Evolutionary conservation across 2,888 invertebrate species (phyloP), one percentile per base, ranked within the genome.

Genomic region (Bunonema sp.): DNA sequence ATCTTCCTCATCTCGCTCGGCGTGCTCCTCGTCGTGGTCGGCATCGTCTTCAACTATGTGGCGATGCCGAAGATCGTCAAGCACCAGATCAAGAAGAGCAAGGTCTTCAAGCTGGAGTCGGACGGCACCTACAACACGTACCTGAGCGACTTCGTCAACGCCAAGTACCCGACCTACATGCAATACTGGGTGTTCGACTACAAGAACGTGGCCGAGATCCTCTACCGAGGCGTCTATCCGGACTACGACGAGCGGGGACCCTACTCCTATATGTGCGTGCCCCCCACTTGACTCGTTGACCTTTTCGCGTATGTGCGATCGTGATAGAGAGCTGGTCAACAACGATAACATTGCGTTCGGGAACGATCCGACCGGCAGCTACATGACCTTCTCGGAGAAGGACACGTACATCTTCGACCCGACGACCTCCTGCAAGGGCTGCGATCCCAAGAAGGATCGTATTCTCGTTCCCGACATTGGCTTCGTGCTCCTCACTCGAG

Each of bases 231-330:
- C 3, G 33, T 51, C 0, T 49, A 49, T 18, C 58, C 58, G 5
- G 58, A 56, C 43, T 45, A 50, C n/a, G 39, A 46, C 15, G 54
- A 56, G 35, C 52, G 45, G 21, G 58, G 58, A 28, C 58, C 58
- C 22, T 58, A 58, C 41, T 42, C 42, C 29, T 58, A 57, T 45
- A 49, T 42, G 58, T 58, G 31, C 48, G 51, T 30, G 12, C 8
- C 8, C 12, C 16, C 16, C 16, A 32, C 8, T 32, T 12, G 16
- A 32, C 33, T 32, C 33, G 8, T 15, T 57, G 46, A 41, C 46
- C 12, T 57, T 45, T 32, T 41, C 46, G 2, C 52, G 54, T 37
- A 38, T 42, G 16, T 34, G 12, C 28, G 12, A 10, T 26, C 28
- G 12, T 26, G 12, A 26, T 26, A 10, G 8, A 26, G n/a, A n/a